Conservation (phyloP, 2,888 invertebrate species). For the Trachelus tabidus region DNA sequence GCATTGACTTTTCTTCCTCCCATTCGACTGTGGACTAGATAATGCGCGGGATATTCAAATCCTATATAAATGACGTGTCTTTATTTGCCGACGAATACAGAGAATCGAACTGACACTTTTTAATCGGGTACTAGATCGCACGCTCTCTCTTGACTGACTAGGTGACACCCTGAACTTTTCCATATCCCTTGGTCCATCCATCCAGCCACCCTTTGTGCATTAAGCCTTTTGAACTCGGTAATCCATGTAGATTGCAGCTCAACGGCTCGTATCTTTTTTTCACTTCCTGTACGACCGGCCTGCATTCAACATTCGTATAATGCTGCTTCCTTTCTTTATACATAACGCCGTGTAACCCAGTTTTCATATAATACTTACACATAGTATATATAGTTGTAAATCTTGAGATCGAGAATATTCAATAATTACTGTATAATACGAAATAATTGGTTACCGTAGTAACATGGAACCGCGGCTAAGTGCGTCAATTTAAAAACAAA, state of each 20-base stretch:
- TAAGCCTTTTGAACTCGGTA: slow-evolving; percentile 36
- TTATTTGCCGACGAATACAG: not conserved
- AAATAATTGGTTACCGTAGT: too few relatives aligned
- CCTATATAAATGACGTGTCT: not conserved
- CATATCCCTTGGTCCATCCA: slow-evolving; percentile 15
- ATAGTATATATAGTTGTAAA: too few relatives aligned
- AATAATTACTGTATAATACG: too few relatives aligned
- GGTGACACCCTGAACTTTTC: not conserved
- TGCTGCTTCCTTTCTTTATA: not conserved
- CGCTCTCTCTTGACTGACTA: not conserved
- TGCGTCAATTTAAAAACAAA: too few relatives aligned
- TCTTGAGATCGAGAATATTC: too few relatives aligned
- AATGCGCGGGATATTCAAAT: not conserved
- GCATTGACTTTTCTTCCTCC: not conserved
- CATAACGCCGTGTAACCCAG: not conserved
- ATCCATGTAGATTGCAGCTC: slow-evolving; percentile 36
- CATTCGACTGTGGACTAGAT: not conserved
- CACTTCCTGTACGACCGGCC: slow-evolving; percentile 46
- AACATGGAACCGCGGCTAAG: too few relatives aligned
- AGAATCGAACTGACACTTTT: not conserved
- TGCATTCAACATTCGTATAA: not conserved
- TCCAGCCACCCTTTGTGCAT: slow-evolving; percentile 35
- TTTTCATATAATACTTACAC: not conserved
- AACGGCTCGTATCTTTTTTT: slow-evolving; percentile 18
- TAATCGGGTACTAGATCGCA: not conserved